Evolutionary conservation across 2,797 vertebrate genomes (phyloP), one percentile per base, ranked within the genome.

Genomic region (Galagoides demidoff): DNA sequence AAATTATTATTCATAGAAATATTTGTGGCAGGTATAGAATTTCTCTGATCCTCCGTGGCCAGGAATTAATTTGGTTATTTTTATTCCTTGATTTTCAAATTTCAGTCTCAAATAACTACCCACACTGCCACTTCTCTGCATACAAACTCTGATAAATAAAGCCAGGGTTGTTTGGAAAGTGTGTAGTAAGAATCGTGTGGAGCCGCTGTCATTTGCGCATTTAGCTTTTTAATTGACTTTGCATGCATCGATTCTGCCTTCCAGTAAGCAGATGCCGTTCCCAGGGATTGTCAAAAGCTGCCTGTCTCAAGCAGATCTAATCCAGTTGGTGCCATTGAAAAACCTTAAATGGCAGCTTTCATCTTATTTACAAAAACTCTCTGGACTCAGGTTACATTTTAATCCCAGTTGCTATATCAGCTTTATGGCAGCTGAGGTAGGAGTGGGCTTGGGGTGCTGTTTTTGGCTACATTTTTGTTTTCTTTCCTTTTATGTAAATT

Each of bases 151-250:
- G 20, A 70, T 63, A 85, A 84, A 85, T 57, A 88, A 88, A 96
- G 86, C 89, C 86, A 57, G 77, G 9, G 89, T 27, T 79, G 49
- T 85, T 90, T 90, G 91, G 94, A 52, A 95, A 96, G 83, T 78
- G 59, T 57, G 23, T 71, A 19, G 22, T 31, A 13, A n/a, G 93
- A 88, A n/a, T 90, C 12, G 3, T 52, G 81, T 94, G 77, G 61
- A 92, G 57, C 63, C 78, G 19, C 96, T 89, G 95, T 91, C 94
- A 92, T 92, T 76, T 85, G 83, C 17, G 84, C 76, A 61, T 79
- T 94, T 96, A 90, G 86, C 70, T 85, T 96, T 93, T 89, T 97
- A 97, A 97, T 96, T 94, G 96, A 96, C 96, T 97, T 96, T 96
- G 95, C 82, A 85, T 95, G 96, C 89, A 94, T 89, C 78, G 25